These are phyloP conservation scores for Dasysyrphus albostriatus DNA, from an alignment of 2,888 invertebrate species.

Conservation along the genomic window DNA sequence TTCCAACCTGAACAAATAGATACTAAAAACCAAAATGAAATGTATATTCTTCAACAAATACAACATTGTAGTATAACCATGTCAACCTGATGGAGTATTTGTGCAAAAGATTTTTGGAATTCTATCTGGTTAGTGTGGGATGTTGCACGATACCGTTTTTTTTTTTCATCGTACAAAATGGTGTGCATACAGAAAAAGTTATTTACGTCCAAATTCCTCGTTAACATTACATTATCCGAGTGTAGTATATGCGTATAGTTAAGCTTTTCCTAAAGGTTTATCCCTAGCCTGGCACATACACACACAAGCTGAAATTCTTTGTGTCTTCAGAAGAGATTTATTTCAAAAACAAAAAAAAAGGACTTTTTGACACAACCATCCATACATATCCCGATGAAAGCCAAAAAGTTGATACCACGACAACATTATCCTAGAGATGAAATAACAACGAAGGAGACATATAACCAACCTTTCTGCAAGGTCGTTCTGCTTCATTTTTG, in stretches of 20 bases:
- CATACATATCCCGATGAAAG: neutral
- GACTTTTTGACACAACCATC: neutral
- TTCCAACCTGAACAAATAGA: too few species aligned
- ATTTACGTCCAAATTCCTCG: slow-evolving; percentile 62
- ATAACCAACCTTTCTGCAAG: slow-evolving; percentile 52
- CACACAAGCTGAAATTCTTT: slow-evolving; percentile 14
- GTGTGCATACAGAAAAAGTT: slow-evolving; percentile 47
- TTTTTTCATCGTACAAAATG: neutral
- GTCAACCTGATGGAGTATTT: slow-evolving; percentile 31
- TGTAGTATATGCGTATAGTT: neutral
- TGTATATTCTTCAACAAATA: too few species aligned
- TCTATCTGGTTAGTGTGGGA: neutral
- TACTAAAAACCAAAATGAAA: too few species aligned
- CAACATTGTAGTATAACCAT: too few species aligned
- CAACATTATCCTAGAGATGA: slow-evolving; percentile 57
- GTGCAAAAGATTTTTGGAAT: slow-evolving; percentile 19
- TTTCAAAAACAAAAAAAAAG: neutral
- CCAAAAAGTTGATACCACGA: slow-evolving; percentile 5
- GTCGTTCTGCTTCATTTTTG: slow-evolving; percentile 30
- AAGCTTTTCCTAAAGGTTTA: slow-evolving; percentile 44
- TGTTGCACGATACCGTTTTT: neutral
- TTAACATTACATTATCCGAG: slow-evolving; percentile 37
- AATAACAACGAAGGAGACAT: slow-evolving; percentile 20
- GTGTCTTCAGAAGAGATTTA: slow-evolving; percentile 32
- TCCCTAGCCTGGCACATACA: slow-evolving; percentile 21